Evolutionary conservation across 1,140 invertebrate genomes (phyloP).

Genomic region (Lerema accius): DNA sequence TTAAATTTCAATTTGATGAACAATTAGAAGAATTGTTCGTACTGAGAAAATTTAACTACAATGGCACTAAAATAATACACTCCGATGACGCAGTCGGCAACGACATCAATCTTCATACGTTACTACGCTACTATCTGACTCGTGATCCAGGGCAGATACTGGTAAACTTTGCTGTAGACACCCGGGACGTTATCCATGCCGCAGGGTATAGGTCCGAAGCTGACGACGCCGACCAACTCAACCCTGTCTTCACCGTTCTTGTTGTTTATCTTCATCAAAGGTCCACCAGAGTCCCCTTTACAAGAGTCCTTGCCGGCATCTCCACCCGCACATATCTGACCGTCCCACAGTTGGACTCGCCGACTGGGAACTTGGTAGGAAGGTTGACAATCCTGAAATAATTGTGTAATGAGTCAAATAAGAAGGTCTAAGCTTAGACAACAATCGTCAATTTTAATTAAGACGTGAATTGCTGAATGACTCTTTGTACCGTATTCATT

Average conservation of each 20-base stretch:
- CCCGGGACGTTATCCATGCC: conserved; percentile 83
- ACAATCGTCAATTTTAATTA: too few species aligned
- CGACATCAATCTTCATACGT: too few species aligned
- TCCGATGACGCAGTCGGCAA: too few species aligned
- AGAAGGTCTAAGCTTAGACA: too few species aligned
- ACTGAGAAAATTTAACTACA: too few species aligned
- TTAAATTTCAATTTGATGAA: too few species aligned
- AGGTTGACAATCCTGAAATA: conserved; percentile 80
- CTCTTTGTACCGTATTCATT: too few species aligned
- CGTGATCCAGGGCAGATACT: conserved; percentile 83
- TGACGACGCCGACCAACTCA: conserved; percentile 83
- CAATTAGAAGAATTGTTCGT: too few species aligned
- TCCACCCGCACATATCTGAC: conserved; percentile 68
- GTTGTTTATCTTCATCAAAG: conserved; percentile 83
- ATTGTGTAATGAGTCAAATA: too few species aligned
- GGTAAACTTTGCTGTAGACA: conserved; percentile 84
- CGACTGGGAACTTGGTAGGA: conserved; percentile 64
- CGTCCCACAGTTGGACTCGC: conserved; percentile 59
- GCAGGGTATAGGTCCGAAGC: conserved; percentile 84
- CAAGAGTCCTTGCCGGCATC: conserved; percentile 67
- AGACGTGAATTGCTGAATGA: too few species aligned
- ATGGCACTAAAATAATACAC: too few species aligned
- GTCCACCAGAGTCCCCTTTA: conserved; percentile 83
- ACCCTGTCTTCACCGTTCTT: conserved; percentile 52
- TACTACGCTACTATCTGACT: not conserved